Conservation (phyloP, 2,797 vertebrate species). For the Mus caroli region DNA sequence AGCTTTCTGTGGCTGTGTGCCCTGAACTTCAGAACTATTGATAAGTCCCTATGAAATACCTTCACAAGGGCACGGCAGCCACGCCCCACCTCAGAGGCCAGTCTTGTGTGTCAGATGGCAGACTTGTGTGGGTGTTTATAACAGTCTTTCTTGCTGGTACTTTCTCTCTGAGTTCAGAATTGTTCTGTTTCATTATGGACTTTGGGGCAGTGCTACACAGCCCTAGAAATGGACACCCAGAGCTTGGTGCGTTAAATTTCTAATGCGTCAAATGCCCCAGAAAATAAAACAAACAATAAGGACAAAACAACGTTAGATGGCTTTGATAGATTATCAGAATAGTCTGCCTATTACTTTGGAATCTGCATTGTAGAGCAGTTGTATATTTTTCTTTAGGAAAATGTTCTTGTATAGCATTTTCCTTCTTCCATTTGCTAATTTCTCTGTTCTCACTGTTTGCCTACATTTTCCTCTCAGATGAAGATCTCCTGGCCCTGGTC, state of each 20-base stretch:
- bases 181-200: conserved; percentile 36
- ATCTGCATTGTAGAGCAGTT: background rate
- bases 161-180: background rate
- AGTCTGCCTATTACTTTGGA: background rate
- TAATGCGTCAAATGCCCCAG: conserved; percentile 16
- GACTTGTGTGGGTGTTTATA: background rate
- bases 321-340: background rate
- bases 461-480: conserved; percentile 37
- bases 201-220: background rate
- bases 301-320: background rate
- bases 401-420: background rate
- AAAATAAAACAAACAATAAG: background rate
- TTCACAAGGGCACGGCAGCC: background rate
- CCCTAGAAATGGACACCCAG: background rate
- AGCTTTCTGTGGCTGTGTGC: background rate
- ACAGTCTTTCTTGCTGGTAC: background rate
- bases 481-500: background rate
- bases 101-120: background rate
- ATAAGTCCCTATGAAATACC: background rate
- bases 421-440: background rate
- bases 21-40: background rate
- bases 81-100: background rate
- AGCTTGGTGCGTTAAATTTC: conserved; percentile 34
- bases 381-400: conserved; percentile 38
- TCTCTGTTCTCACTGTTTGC: background rate